Percentiles rank a stretch among this genome's conserved stretches.
These are phyloP conservation scores for Trinorchestia longiramus DNA, from an alignment of 1,140 invertebrate genomes.

Conservation along the genomic window DNA sequence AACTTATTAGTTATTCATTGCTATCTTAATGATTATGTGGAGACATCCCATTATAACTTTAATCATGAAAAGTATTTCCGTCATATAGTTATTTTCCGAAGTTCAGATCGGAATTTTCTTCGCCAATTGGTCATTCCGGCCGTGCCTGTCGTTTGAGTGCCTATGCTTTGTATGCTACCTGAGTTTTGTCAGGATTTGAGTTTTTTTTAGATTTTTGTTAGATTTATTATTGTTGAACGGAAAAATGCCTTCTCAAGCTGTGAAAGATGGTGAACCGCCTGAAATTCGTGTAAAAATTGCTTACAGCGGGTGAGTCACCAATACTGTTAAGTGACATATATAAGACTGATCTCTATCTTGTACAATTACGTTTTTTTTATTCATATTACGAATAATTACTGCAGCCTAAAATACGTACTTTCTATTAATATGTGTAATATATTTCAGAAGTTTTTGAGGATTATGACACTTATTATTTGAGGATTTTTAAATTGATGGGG, in stretches of 20 bases:
- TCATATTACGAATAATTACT: too few species aligned
- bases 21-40: too few species aligned
- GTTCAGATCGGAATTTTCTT: background rate
- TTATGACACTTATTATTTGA: too few species aligned
- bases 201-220: background rate
- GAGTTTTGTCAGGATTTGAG: background rate
- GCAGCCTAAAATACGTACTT: too few species aligned
- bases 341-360: background rate
- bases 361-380: background rate
- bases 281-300: slow-evolving; percentile 93
- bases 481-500: too few species aligned
- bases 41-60: too few species aligned
- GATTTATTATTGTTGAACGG: background rate
- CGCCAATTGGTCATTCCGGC: background rate
- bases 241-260: slow-evolving; percentile 14
- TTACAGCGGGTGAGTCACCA: slow-evolving; percentile 82
- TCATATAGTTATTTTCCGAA: background rate
- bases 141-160: background rate
- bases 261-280: slow-evolving; percentile 63
- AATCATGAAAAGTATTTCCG: background rate
- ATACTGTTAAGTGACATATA: background rate
- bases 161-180: background rate
- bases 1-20: too few species aligned
- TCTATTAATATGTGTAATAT: too few species aligned
- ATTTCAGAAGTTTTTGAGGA: too few species aligned